Percentiles rank a stretch among this genome's conserved stretches.
Evolutionary conservation across 2,113 vertebrate species (phyloP).

Genomic region (Puffinus mauretanicus): DNA sequence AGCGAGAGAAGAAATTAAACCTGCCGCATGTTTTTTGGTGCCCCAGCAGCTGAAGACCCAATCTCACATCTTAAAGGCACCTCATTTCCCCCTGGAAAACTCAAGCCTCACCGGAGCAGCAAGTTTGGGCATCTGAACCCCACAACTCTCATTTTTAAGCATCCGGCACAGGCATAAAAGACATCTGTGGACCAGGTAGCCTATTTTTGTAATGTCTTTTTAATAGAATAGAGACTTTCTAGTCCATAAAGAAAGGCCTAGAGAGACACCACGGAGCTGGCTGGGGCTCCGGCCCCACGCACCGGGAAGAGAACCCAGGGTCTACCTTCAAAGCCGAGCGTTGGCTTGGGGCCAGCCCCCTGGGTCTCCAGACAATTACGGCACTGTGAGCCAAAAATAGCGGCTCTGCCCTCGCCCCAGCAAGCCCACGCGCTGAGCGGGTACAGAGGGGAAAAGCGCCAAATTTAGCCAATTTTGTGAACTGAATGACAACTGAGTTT

Average conservation of each 20-base stretch:
- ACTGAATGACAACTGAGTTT: background rate
- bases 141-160: background rate
- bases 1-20: background rate
- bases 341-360: background rate
- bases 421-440: background rate
- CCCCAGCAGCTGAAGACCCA: background rate
- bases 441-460: fast-evolving
- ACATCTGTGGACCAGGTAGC: background rate
- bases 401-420: background rate
- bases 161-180: background rate
- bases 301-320: background rate
- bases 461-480: background rate
- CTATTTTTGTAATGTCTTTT: background rate
- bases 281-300: fast-evolving
- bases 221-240: background rate
- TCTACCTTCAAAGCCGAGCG: background rate
- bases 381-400: background rate
- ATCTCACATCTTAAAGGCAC: background rate
- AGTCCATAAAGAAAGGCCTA: background rate
- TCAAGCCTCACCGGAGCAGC: background rate
- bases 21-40: background rate
- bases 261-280: background rate
- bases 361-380: background rate
- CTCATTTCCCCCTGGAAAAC: background rate
- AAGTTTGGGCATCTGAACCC: background rate